Evolutionary conservation across 1,140 invertebrate species (phyloP).

Genomic region (Drosophila takahashii): DNA sequence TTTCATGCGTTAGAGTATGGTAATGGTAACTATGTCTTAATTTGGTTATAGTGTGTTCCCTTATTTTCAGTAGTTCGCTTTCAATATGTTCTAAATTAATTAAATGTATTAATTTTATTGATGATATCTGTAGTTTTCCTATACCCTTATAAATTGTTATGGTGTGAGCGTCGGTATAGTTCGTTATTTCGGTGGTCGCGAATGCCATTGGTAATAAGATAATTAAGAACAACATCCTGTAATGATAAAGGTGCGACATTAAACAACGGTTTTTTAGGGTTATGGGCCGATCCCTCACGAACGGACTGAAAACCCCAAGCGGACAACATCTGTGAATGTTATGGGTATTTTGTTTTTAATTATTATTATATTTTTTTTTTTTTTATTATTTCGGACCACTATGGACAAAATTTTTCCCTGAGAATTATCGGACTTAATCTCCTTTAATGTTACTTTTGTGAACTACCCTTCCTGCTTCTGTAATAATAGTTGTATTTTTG

Average conservation of each 20-base stretch:
- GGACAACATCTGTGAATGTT: background rate
- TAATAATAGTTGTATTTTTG: background rate
- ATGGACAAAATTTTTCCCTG: background rate
- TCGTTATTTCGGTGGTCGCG: background rate
- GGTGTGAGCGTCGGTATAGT: background rate
- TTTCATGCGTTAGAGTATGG: background rate
- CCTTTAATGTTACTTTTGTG: conserved; percentile 10
- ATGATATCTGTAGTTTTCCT: too few relatives aligned
- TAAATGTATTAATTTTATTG: too few relatives aligned
- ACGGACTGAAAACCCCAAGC: too few relatives aligned
- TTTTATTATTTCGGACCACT: conserved; percentile 1
- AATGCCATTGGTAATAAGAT: too few relatives aligned
- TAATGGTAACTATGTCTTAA: too few relatives aligned
- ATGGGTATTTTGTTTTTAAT: background rate
- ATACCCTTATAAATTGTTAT: too few relatives aligned
- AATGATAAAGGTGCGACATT: too few relatives aligned
- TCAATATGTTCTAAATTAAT: too few relatives aligned
- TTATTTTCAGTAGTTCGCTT: too few relatives aligned
- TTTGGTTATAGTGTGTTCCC: too few relatives aligned
- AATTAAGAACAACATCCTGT: too few relatives aligned
- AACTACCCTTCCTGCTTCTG: conserved; percentile 1
- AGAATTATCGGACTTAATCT: background rate
- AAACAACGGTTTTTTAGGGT: too few relatives aligned
- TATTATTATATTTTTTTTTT: conserved; percentile 2
- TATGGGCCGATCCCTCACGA: background rate